These are phyloP conservation scores for Hiodon tergisus DNA, from an alignment of 2,113 vertebrate species.

Conservation along the genomic window DNA sequence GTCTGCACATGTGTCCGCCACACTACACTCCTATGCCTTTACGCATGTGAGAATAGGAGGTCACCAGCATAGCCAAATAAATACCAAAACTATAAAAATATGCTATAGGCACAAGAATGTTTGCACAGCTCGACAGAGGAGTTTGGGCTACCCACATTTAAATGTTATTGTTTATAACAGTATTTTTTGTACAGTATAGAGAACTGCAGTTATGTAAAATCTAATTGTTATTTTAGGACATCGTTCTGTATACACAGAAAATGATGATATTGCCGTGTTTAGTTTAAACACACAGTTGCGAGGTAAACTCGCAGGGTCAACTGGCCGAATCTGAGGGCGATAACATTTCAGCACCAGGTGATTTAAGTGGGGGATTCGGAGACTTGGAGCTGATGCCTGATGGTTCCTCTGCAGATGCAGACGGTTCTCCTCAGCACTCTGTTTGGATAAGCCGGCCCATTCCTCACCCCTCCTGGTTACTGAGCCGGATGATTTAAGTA, in stretches of 20 bases:
- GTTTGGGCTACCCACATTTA: not conserved
- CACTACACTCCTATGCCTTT: too few species aligned
- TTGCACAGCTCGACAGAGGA: too few species aligned
- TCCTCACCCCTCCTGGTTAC: not conserved
- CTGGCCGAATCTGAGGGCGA: not conserved
- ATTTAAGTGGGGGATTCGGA: not conserved
- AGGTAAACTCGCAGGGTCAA: not conserved
- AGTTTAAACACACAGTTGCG: not conserved
- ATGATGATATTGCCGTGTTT: not conserved
- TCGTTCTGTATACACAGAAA: not conserved
- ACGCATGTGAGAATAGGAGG: too few species aligned
- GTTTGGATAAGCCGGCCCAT: conserved; percentile 11
- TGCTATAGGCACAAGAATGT: too few species aligned
- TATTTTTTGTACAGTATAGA: not conserved
- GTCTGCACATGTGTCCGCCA: too few species aligned
- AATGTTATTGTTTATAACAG: conserved; percentile 4
- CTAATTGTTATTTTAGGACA: not conserved
- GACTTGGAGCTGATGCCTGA: not conserved
- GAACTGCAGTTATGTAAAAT: not conserved
- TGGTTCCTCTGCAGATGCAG: not conserved
- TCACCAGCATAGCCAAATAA: too few species aligned
- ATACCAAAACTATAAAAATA: too few species aligned
- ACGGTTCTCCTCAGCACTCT: not conserved
- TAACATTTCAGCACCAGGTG: conserved; percentile 9
- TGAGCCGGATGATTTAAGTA: not conserved